phyloP scores from a whole-genome alignment of 2,888 invertebrate genomes.

The Amphimallon solstitiale region DNA sequence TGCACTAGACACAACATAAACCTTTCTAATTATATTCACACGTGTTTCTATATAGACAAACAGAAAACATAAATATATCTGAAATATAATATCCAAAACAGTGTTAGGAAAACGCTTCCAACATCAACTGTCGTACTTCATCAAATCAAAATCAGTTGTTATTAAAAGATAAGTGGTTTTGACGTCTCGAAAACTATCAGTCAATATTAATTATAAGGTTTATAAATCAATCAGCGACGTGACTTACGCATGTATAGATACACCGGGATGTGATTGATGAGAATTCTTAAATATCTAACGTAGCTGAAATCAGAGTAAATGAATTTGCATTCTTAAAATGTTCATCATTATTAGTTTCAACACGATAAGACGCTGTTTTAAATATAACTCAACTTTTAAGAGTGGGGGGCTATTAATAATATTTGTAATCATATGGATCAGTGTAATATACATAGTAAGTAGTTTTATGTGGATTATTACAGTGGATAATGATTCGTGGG shows the following conservation, averaged over 20 bases:
- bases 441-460: conserved; percentile 38
- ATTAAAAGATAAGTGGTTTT: conserved; percentile 17
- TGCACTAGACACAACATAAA: too few species aligned
- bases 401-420: conserved; percentile 13
- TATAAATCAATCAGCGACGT: conserved; percentile 28
- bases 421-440: neutral
- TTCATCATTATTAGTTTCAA: conserved; percentile 4
- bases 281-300: conserved; percentile 8
- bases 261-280: conserved; percentile 23
- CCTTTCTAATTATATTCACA: too few species aligned
- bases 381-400: neutral
- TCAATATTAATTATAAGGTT: conserved; percentile 21
- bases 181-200: conserved; percentile 21
- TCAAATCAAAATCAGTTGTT: conserved; percentile 20
- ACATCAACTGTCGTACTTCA: neutral
- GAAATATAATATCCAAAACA: neutral
- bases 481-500: too few species aligned
- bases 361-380: neutral
- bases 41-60: too few species aligned
- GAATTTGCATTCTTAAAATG: conserved; percentile 10
- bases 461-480: conserved; percentile 19
- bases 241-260: neutral
- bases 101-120: neutral
- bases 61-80: too few species aligned
- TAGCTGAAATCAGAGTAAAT: conserved; percentile 2